Base-by-base conservation (phyloP, 1,140 invertebrate species). In the Mactra quadrangularis region DNA sequence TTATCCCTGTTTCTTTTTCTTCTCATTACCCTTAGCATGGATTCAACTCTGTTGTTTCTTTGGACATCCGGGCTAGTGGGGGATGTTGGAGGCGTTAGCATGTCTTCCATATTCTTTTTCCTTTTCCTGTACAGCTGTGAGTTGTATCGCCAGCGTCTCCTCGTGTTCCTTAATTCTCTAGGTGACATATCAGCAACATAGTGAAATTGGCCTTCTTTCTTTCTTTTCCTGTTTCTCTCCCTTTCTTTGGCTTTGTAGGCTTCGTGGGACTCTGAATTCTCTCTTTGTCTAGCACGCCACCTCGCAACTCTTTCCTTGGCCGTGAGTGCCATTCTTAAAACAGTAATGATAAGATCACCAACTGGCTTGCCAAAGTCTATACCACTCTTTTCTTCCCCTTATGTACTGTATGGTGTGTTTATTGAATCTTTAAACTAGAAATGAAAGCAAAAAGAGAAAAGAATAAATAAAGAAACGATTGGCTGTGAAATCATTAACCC, bases 241-340 rank as follows among this genome's bases (percentile, higher is more conserved):
- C 38, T 22, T 66, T 31, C 60, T 6, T 64, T 66, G 52, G 15
- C 6, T 31, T 78, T 53, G 33, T 62, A 75, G 38, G 25, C 31
- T 25, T 45, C 53, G 25, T 41, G 41, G 3, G 13, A 3, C 6
- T 47, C 45, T 4, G 53, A 33, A 60, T 75, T 33, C 22, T 53
- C 25, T 41, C 38, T 59, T 33, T 50, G 22, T 9, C n/a, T 11
- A 27, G 35, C 29, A 6, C 57, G 31, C 53, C 53, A 75, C 17
- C 38, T 35, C n/a, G 53, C 53, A 31, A 59, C 38, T 52, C 38
- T 22, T 50, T 68, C 64, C 29, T 68, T 68, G 19, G 59, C 59
- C 19, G 59, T 62, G 59, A 57, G 25, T 29, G n/a, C 25, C 27
- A 57, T 27, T 57, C 4, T 17, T 57, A 22, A 53, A 53, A n/a